Base-by-base conservation (phyloP, 2,797 vertebrate species). In the Rachycentron canadum region DNA sequence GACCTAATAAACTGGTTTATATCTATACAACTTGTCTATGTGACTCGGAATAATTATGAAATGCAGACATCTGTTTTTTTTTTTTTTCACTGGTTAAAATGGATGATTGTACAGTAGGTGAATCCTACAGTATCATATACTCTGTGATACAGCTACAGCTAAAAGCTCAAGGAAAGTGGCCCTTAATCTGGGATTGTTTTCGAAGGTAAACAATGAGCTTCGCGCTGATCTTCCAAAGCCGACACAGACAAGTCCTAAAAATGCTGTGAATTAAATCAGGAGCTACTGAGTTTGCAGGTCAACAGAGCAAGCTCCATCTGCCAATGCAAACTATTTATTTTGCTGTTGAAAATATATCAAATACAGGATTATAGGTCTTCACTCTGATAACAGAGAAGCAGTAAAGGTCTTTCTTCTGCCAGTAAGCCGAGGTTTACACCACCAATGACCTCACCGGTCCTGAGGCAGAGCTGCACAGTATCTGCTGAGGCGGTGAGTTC, bases 381-480 rank as follows among this genome's bases (percentile, higher is more conserved):
- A 36, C 1, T 9, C 4, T 3, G 60, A 62, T n/a, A 53, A 63
- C 19, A 38, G 64, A 0, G 50, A 12, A 25, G 9, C 7, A 16
- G 34, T 14, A 1, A 14, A 43, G 6, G 21, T 17, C 4, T 56
- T 58, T 55, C 19, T 19, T 4, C 41, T 49, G 17, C 7, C 38
- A n/a, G 21, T 74, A 65, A 73, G 28, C 56, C 1, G 2, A 49
- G 66, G 52, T 74, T 81, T 38, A 76, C 32, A 52, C 36, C 8
- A n/a, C 6, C 10, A n/a, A n/a, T 80, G 87, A 89, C 83, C 87
- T 86, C 78, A 14, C 71, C 76, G 78, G 78, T 61, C 66, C 56
- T 9, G 50, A 72, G 43, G 57, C n/a, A 2, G 69, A 60, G 67
- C 65, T 34, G 7, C 41, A 21, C 26, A 17, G 40, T 70, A 25